Conservation (phyloP, 2,888 invertebrate genomes). For the Caenorhabditis sp. region DNA sequence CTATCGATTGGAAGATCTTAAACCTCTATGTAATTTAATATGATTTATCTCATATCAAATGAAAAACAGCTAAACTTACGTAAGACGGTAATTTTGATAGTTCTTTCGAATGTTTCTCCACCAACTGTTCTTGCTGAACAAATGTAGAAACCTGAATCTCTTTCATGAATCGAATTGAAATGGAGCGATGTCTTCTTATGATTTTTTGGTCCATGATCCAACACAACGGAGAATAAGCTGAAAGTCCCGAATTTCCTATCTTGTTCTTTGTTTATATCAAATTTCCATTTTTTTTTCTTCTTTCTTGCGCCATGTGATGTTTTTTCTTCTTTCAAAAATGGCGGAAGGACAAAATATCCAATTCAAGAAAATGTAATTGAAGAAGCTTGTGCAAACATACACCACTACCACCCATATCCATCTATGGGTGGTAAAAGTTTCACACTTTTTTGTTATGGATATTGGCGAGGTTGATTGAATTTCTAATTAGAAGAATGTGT, state of each 20-base stretch:
- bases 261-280: constrained; percentile 12
- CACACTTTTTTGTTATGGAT: constrained; percentile 1
- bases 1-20: too few species aligned
- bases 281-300: constrained; percentile 10
- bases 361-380: constrained; percentile 35
- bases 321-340: constrained; percentile 5
- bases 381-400: constrained; percentile 5
- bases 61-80: too few species aligned
- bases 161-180: constrained; percentile 48
- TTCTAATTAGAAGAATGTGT: neutral
- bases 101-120: constrained; percentile 42
- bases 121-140: constrained; percentile 50
- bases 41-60: too few species aligned
- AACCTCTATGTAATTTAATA: too few species aligned
- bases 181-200: constrained; percentile 55
- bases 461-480: neutral
- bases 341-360: constrained; percentile 30
- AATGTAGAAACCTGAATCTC: constrained; percentile 51
- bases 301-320: neutral
- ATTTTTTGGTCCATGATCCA: constrained; percentile 42
- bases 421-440: neutral
- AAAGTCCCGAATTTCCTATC: neutral
- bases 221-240: constrained; percentile 55
- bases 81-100: constrained; percentile 47
- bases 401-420: constrained; percentile 4